Evolutionary conservation across 2,113 vertebrate genomes (phyloP), one percentile per base, ranked within the genome.

Genomic region (Himantopus leucocephalus): DNA sequence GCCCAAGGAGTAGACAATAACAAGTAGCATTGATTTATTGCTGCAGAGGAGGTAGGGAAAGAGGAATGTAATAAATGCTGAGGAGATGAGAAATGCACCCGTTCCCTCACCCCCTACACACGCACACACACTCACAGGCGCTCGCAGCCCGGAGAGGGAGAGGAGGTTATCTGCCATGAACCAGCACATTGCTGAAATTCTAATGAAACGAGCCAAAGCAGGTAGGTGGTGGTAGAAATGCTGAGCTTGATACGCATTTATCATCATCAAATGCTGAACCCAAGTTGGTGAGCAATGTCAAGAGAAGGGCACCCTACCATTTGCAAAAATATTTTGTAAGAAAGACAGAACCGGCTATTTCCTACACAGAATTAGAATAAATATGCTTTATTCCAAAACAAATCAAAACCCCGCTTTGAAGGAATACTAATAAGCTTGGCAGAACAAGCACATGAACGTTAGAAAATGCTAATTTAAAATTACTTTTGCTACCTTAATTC

Each of bases 161-260:
- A 72, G 35, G 67, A 93, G 90, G 81, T 86, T 83, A 82, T 94
- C 91, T 91, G 56, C 87, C 88, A 88, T 79, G 90, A 88, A 90
- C 62, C 37, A 96, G 91, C 93, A 88, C n/a, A 80, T 92, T 94
- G 77, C 89, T 87, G 91, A 92, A 82, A 97, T 96, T 96, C 92
- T 97, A 96, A 94, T 77, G 88, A 94, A 96, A 88, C 52, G 71
- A 98, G 91, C 87, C 94, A 95, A 77, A 73, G 81, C 75, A 92
- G 93, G 96, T 96, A 94, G 98, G 96, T 93, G 95, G 96, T 96
- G 86, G 92, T 15, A 30, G 94, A 98, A 98, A 96, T 91, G 94
- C 94, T 88, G 94, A 98, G 85, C 89, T 32, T 62, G 94, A 94
- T 92, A 83, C 45, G 29, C 90, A 95, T 97, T 97, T 95, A 89